These are phyloP conservation scores for Datnioides undecimradiatus DNA, from an alignment of 2,113 vertebrate genomes.

Conservation along the genomic window DNA sequence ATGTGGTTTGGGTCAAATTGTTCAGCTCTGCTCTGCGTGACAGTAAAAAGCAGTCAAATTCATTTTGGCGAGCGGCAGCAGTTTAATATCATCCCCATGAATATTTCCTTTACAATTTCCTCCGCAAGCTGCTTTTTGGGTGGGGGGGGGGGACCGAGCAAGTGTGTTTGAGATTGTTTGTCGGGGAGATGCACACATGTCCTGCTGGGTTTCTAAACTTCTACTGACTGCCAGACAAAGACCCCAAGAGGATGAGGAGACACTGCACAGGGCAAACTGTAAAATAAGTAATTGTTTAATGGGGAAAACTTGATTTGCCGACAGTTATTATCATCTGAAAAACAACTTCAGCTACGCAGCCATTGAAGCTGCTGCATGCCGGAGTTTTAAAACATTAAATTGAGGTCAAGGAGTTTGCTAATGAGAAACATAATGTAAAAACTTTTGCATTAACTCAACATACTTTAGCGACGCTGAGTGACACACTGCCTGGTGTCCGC, in stretches of 20 bases:
- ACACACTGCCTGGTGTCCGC: constrained; percentile 2
- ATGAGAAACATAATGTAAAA: background rate
- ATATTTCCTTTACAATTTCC: constrained; percentile 39
- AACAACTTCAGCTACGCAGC: background rate
- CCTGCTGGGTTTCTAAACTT: background rate
- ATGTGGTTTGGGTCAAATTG: background rate
- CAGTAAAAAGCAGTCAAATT: constrained; percentile 38
- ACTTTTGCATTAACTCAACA: background rate
- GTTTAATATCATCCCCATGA: constrained; percentile 42
- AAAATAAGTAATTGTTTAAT: background rate
- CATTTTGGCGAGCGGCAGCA: constrained; percentile 23
- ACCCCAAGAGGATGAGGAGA: background rate
- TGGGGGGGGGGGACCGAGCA: background rate
- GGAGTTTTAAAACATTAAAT: background rate
- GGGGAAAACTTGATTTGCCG: background rate
- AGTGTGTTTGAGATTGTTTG: constrained; percentile 11
- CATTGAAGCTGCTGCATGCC: no score
- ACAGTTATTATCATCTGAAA: background rate
- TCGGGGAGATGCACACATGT: background rate
- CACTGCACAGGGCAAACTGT: background rate
- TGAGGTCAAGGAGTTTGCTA: background rate
- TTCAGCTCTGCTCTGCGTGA: constrained; percentile 33
- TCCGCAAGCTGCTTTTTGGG: constrained; percentile 23
- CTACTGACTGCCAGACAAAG: background rate
- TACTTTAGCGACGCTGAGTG: constrained; percentile 5